Evolutionary conservation across 2,888 invertebrate genomes (phyloP), one percentile per base, ranked within the genome.

Genomic region (Troides aeacus): DNA sequence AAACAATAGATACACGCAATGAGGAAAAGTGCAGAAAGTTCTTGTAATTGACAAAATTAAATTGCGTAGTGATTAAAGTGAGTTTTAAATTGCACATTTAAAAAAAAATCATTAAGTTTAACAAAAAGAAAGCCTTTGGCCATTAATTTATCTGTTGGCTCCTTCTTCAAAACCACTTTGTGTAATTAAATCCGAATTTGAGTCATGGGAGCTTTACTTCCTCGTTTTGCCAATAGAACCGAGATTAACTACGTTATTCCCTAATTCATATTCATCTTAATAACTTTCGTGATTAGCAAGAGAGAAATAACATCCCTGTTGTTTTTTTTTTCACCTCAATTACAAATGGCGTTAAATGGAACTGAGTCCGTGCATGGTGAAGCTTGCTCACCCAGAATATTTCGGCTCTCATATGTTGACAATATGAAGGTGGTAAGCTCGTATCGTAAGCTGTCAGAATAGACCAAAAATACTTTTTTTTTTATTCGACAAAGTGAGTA

Each of bases 121-220:
- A 57, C 8, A 21, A 57, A 57, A 57, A 57, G 21, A 6, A 21
- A 21, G n/a, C 18, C 21, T 57, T 6, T 21, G 56, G n/a, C 56
- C 21, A 57, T 57, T 57, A 57, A 58, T 64, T 36, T 56, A 42
- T 64, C 21, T 64, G n/a, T 15, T 57, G 21, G n/a, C 56, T 57
- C n/a, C 56, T 30, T 21, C 56, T 57, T 57, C 56, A 57, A 57
- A 21, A 57, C 21, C 56, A 21, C 6, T 57, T 57, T 57, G n/a
- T 21, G 18, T 57, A 57, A 56, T 56, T 56, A 57, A 21, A 23
- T 15, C 23, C 56, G 56, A 21, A 57, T 57, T 21, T n/a, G 56
- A 57, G 21, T 57, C 50, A 18, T 4, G 46, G 17, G 17, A 18
- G 15, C 0, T 50, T 18, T 57, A 18, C 56, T 57, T 57, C 56